Evolutionary conservation across 1,140 invertebrate genomes (phyloP).

Genomic region (Prorops nasuta): DNA sequence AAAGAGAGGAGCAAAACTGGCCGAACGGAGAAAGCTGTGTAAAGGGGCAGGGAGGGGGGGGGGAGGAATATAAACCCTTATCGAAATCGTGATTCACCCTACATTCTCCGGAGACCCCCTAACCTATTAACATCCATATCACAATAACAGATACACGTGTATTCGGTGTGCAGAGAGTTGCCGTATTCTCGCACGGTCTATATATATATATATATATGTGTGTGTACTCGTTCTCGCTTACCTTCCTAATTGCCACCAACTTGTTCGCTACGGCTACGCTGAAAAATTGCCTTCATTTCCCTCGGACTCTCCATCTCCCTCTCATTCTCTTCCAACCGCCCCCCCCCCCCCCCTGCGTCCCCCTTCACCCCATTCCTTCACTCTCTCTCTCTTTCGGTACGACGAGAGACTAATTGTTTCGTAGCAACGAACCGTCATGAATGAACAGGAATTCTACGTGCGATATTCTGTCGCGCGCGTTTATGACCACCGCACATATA

Average conservation of each 20-base stretch:
- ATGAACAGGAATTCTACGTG: too few relatives aligned
- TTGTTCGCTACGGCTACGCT: constrained; percentile 2
- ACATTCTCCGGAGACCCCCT: constrained; percentile 49
- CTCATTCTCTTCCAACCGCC: constrained; percentile 4
- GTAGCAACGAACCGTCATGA: too few relatives aligned
- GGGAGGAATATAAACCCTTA: constrained; percentile 45
- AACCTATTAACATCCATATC: constrained; percentile 56
- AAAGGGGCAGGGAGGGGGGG: too few relatives aligned
- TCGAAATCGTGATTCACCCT: constrained; percentile 51
- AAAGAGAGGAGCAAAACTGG: not conserved
- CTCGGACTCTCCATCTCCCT: too few relatives aligned
- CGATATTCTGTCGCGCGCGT: too few relatives aligned
- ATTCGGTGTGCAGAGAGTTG: constrained; percentile 22
- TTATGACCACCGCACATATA: too few relatives aligned
- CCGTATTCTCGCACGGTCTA: constrained; percentile 1
- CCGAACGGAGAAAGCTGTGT: not conserved
- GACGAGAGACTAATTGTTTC: not conserved
- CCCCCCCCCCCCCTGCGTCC: not conserved
- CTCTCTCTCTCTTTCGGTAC: constrained; percentile 2
- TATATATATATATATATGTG: not conserved
- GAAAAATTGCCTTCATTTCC: too few relatives aligned
- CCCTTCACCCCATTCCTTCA: not conserved
- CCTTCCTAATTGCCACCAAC: constrained; percentile 22
- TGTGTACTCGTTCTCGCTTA: constrained; percentile 14
- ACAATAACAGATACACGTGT: constrained; percentile 48